A percentile compares a stretch with the other conserved stretches of the same genome.
Conservation (phyloP, 1,140 invertebrate species). For the Cotesia vestalis region DNA sequence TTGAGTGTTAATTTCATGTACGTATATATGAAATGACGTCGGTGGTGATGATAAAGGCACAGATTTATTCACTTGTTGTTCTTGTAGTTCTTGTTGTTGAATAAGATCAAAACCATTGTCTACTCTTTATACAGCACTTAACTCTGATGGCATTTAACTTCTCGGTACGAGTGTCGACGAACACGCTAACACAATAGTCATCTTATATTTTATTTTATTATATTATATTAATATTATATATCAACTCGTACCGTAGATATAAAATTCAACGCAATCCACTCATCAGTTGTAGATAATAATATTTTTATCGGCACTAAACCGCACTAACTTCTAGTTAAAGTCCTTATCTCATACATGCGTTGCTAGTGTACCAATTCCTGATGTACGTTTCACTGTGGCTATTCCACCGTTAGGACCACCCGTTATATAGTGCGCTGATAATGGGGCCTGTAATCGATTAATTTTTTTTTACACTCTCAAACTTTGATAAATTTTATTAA, state of each 20-base stretch:
- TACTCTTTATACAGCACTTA: too few species aligned
- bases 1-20: too few species aligned
- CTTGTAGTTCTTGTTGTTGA: neutral
- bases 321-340: conserved; percentile 58
- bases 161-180: too few species aligned
- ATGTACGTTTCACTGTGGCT: conserved; percentile 63
- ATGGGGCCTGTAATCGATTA: conserved; percentile 52
- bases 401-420: conserved; percentile 65
- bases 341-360: conserved; percentile 70
- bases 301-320: conserved; percentile 34
- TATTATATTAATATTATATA: conserved; percentile 7
- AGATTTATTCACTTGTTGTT: neutral
- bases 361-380: conserved; percentile 67
- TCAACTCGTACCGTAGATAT: neutral
- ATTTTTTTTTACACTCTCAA: neutral
- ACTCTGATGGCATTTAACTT: too few species aligned
- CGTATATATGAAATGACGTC: too few species aligned
- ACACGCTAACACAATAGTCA: neutral
- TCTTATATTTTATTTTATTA: neutral
- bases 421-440: conserved; percentile 65
- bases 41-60: too few species aligned
- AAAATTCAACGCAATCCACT: conserved; percentile 14
- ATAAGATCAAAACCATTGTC: neutral
- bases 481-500: too few species aligned
- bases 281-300: too few species aligned